Evolutionary conservation across 2,888 invertebrate species (phyloP).

Genomic region (Dynastes hyllus): DNA sequence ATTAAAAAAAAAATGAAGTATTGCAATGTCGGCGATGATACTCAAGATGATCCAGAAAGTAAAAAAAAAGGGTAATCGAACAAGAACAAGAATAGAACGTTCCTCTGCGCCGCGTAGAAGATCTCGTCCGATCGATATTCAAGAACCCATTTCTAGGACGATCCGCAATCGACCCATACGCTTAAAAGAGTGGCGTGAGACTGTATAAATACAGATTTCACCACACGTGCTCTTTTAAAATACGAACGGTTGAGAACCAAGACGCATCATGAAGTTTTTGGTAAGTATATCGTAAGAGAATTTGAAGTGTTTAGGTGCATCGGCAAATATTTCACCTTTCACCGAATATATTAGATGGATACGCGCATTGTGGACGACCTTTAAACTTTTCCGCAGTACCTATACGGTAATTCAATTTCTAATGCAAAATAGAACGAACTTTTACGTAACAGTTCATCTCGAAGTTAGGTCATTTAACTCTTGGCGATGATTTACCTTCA

Average conservation of each 20-base stretch:
- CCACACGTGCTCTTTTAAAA: slow-evolving; percentile 57
- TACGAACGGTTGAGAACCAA: slow-evolving; percentile 52
- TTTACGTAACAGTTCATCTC: background rate
- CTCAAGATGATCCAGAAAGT: background rate
- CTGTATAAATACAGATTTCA: slow-evolving; percentile 62
- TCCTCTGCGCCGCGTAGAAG: slow-evolving; percentile 5
- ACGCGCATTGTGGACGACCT: slow-evolving; percentile 34
- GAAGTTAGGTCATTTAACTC: slow-evolving; percentile 8
- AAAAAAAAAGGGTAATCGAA: slow-evolving; percentile 16
- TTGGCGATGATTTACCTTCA: background rate
- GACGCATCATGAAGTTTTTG: slow-evolving; percentile 60
- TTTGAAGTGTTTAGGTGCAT: slow-evolving; percentile 6
- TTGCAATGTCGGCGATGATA: too few species aligned
- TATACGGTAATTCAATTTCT: slow-evolving; percentile 11
- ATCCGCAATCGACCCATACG: slow-evolving; percentile 37
- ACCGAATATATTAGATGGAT: background rate
- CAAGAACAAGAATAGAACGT: background rate
- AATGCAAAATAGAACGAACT: slow-evolving; percentile 14
- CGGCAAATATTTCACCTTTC: slow-evolving; percentile 49
- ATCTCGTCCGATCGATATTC: slow-evolving; percentile 45
- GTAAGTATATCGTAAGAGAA: slow-evolving; percentile 54
- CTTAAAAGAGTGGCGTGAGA: slow-evolving; percentile 54
- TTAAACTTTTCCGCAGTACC: slow-evolving; percentile 47
- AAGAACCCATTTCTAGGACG: slow-evolving; percentile 52
- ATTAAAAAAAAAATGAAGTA: background rate